phyloP scores from a whole-genome alignment of 2,797 vertebrate species.

The Neomorphus geoffroyi region DNA sequence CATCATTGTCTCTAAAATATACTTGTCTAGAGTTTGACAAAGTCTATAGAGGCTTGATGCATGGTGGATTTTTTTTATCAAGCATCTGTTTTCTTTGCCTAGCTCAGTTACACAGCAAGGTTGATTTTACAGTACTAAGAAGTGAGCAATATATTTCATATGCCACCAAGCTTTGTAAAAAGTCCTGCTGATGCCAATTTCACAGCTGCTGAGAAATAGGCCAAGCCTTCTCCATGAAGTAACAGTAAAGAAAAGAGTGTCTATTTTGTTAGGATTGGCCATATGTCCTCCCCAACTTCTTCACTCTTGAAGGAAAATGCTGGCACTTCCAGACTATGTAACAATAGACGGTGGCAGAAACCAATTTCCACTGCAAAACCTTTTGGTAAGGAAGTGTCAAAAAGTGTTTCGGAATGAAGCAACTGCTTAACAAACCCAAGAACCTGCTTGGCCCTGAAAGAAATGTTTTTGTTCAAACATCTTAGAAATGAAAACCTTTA shows the following conservation, averaged over 20 bases:
- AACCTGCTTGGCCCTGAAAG: background rate
- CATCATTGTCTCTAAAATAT: background rate
- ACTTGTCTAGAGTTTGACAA: conserved; percentile 33
- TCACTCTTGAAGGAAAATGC: conserved; percentile 26
- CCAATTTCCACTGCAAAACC: conserved; percentile 10
- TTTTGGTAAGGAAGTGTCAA: conserved; percentile 38
- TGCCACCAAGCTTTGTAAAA: conserved; percentile 69
- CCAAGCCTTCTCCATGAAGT: conserved; percentile 34
- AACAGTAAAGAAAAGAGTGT: background rate
- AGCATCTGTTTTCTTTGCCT: conserved; percentile 70
- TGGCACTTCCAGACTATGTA: conserved; percentile 4
- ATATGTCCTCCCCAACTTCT: conserved; percentile 21
- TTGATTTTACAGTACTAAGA: conserved; percentile 54
- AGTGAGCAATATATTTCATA: conserved; percentile 64
- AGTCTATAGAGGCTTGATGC: conserved; percentile 20
- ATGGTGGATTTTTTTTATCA: conserved; percentile 5
- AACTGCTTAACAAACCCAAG: background rate
- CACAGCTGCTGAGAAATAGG: conserved; percentile 64
- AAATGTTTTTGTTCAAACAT: background rate
- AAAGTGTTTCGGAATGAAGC: conserved; percentile 25
- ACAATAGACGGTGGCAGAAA: conserved; percentile 29
- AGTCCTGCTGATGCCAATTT: conserved; percentile 61
- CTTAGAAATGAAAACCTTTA: background rate
- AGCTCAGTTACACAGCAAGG: conserved; percentile 60
- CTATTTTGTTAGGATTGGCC: conserved; percentile 11